phyloP scores from a whole-genome alignment of 2,888 invertebrate species.

The Cataglyphis altisquamis region DNA sequence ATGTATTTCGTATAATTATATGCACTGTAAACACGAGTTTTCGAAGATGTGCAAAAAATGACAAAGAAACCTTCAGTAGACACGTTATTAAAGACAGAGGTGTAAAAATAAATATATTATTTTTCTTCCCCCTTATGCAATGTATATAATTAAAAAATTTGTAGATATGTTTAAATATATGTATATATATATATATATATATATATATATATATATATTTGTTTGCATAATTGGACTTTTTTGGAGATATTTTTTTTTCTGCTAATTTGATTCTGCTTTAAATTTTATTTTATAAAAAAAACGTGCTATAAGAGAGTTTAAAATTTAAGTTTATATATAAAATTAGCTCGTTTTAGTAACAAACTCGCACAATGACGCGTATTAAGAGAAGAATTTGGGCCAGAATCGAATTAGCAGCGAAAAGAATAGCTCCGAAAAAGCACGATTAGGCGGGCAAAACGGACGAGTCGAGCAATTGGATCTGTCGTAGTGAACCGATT shows the following conservation, averaged over 20 bases:
- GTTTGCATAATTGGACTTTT: too few relatives aligned
- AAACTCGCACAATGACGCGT: not conserved
- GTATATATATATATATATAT: too few relatives aligned
- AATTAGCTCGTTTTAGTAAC: not conserved
- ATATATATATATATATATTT: too few relatives aligned
- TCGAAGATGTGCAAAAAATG: not conserved
- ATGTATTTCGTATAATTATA: slow-evolving; percentile 20
- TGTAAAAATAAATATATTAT: not conserved
- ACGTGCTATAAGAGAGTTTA: not conserved
- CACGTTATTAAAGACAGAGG: not conserved
- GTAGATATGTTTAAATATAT: too few relatives aligned
- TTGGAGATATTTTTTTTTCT: too few relatives aligned
- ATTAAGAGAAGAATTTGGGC: slow-evolving; percentile 54
- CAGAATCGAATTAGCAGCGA: slow-evolving; percentile 35
- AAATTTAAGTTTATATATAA: not conserved
- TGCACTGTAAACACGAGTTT: not conserved
- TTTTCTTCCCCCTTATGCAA: not conserved
- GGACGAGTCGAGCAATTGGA: slow-evolving; percentile 70
- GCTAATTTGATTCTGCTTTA: too few relatives aligned
- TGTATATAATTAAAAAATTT: too few relatives aligned
- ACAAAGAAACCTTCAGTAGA: not conserved
- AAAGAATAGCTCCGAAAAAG: slow-evolving; percentile 32
- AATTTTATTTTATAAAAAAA: too few relatives aligned
- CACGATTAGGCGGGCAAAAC: slow-evolving; percentile 31
- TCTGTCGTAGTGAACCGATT: slow-evolving; percentile 73